Conservation (phyloP, 1,140 invertebrate species). For the Heliconius nattereri region DNA sequence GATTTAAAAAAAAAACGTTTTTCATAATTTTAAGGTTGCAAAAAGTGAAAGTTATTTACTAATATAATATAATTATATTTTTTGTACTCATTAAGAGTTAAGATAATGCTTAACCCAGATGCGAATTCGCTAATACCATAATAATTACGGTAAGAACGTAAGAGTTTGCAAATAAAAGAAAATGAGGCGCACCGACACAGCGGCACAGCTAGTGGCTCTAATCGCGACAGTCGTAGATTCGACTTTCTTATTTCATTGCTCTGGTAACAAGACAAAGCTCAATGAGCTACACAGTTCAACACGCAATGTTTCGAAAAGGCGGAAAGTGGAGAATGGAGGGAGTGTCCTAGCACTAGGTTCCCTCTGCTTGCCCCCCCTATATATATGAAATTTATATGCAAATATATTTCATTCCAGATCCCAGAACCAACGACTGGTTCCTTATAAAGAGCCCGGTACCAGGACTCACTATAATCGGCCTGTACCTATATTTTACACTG, state of each 20-base stretch:
- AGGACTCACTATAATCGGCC: constrained; percentile 85
- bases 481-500: constrained; percentile 87
- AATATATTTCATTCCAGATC: constrained; percentile 82
- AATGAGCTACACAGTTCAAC: too few relatives aligned
- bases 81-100: background rate
- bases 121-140: background rate
- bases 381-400: background rate
- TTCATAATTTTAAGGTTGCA: background rate
- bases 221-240: too few relatives aligned
- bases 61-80: background rate
- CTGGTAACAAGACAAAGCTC: too few relatives aligned
- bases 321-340: too few relatives aligned
- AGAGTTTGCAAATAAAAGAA: background rate
- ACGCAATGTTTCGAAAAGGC: too few relatives aligned
- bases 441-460: constrained; percentile 89
- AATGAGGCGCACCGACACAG: too few relatives aligned
- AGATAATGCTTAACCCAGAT: background rate
- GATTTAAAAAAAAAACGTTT: background rate
- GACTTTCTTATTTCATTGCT: background rate
- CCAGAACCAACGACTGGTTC: constrained; percentile 92
- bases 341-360: too few relatives aligned
- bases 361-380: background rate
- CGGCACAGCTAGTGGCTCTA: too few relatives aligned
- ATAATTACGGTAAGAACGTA: background rate
- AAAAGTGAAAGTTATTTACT: constrained; percentile 6